Conservation (phyloP, 2,113 vertebrate species). For the Acanthochromis polyacanthus region DNA sequence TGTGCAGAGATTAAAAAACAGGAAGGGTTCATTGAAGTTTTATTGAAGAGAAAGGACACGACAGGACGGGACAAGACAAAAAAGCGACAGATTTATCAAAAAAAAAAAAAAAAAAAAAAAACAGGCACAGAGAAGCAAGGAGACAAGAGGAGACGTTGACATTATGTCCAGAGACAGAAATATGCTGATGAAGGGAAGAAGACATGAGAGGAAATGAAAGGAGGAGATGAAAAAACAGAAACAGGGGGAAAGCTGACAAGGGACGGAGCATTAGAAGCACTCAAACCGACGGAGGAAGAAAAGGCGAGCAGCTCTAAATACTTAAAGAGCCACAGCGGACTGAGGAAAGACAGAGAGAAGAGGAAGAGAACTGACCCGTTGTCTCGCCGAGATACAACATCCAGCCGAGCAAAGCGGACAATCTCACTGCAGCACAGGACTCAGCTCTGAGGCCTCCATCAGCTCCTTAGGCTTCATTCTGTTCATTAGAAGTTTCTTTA, state of each 20-base stretch:
- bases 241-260: conserved; percentile 32
- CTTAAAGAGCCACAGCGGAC: conserved; percentile 48
- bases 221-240: not conserved
- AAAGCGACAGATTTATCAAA: conserved; percentile 9
- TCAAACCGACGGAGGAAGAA: conserved; percentile 38
- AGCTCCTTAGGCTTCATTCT: conserved; percentile 19
- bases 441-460: conserved; percentile 26
- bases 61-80: conserved; percentile 8
- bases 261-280: conserved; percentile 52
- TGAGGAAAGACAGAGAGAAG: conserved; percentile 27
- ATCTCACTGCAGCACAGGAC: conserved; percentile 41
- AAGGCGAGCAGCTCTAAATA: conserved; percentile 53
- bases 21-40: conserved; percentile 3
- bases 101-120: not conserved
- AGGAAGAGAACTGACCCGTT: conserved; percentile 49
- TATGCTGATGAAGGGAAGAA: conserved; percentile 42
- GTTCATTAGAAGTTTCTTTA: conserved; percentile 47
- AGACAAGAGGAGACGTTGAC: conserved; percentile 39
- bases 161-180: conserved; percentile 55
- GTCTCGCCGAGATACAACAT: conserved; percentile 57
- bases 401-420: conserved; percentile 57
- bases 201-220: conserved; percentile 59
- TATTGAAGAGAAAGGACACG: conserved; percentile 23
- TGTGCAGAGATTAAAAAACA: conserved; percentile 27
- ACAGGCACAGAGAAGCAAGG: conserved; percentile 1